phyloP scores from a whole-genome alignment of 2,113 vertebrate genomes.

The Saimiri boliviensis region DNA sequence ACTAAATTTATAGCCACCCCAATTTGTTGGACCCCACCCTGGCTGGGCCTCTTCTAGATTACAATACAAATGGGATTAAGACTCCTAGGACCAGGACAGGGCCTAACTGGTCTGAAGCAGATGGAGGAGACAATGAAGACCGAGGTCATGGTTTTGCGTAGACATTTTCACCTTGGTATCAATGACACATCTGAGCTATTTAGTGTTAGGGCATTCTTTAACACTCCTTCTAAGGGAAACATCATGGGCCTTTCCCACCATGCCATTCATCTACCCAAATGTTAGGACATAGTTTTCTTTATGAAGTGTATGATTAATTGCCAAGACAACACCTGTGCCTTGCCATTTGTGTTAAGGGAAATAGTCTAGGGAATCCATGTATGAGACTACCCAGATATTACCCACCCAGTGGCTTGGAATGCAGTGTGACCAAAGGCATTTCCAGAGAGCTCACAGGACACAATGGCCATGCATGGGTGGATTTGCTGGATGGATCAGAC shows the following conservation, averaged over 20 bases:
- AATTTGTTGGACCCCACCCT: background rate
- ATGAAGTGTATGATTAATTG: conserved; percentile 66
- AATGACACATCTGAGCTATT: background rate
- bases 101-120: background rate
- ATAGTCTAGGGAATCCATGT: conserved; percentile 71
- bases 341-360: conserved; percentile 39
- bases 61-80: background rate
- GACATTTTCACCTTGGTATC: conserved; percentile 16
- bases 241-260: conserved; percentile 27
- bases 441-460: conserved; percentile 69
- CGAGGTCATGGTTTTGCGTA: background rate
- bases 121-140: background rate
- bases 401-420: conserved; percentile 53
- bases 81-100: background rate
- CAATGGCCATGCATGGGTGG: conserved; percentile 44
- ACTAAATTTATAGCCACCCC: background rate
- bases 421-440: conserved; percentile 53
- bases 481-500: conserved; percentile 64
- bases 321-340: conserved; percentile 68
- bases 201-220: conserved; percentile 12
- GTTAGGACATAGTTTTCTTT: conserved; percentile 58
- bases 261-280: conserved; percentile 48
- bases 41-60: background rate
- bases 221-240: background rate
- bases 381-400: conserved; percentile 59